Percentiles rank a stretch among this genome's conserved stretches.
Conservation (phyloP, 2,888 invertebrate species). For the Neoitamus cyanurus region DNA sequence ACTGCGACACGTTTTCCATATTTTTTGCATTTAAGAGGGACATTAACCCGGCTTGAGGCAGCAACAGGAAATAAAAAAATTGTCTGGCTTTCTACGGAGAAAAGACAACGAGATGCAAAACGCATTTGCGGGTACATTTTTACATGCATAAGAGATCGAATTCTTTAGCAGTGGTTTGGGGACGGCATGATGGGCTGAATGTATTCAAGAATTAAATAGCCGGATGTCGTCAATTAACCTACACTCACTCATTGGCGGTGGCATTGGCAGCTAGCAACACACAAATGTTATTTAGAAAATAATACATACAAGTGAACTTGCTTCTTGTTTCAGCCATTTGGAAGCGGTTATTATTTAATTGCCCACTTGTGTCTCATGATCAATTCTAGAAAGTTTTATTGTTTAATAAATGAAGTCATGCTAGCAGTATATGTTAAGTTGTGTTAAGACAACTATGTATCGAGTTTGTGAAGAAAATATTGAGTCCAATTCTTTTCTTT, state of each 20-base stretch:
- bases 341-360: conserved; percentile 26
- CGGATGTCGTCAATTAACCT: conserved; percentile 31
- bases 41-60: conserved; percentile 7
- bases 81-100: neutral
- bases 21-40: neutral
- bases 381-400: conserved; percentile 19
- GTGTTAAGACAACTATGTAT: neutral
- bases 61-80: conserved; percentile 22
- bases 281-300: neutral
- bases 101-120: conserved; percentile 19
- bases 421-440: neutral
- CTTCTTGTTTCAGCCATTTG: neutral
- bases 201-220: conserved; percentile 32
- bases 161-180: conserved; percentile 5
- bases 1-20: neutral
- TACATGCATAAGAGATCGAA: conserved; percentile 11
- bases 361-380: conserved; percentile 20
- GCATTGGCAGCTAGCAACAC: neutral
- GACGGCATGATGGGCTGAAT: neutral
- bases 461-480: no score
- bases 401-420: conserved; percentile 22
- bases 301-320: neutral
- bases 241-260: neutral
- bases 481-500: no score
- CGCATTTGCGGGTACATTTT: conserved; percentile 8